Evolutionary conservation across 2,888 invertebrate species (phyloP).

Genomic region (Liopterus haemorrhoidalis): DNA sequence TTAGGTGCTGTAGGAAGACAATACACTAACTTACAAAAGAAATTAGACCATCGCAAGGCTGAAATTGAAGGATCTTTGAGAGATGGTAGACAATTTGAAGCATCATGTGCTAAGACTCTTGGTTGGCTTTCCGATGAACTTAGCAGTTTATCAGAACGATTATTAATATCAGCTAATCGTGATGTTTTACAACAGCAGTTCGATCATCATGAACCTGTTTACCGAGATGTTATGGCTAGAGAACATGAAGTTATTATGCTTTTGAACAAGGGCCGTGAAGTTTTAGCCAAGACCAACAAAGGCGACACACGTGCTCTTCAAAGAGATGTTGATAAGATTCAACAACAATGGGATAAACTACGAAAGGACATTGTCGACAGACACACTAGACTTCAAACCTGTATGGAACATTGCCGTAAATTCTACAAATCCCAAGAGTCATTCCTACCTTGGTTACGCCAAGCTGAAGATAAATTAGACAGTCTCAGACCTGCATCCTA

Average conservation of each 20-base stretch:
- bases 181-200: slow-evolving; percentile 79
- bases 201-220: slow-evolving; percentile 82
- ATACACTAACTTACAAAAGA: slow-evolving; percentile 82
- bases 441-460: slow-evolving; percentile 82
- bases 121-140: slow-evolving; percentile 85
- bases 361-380: slow-evolving; percentile 82
- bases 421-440: slow-evolving; percentile 79
- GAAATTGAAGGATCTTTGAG: slow-evolving; percentile 78
- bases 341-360: slow-evolving; percentile 86
- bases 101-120: slow-evolving; percentile 79
- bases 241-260: slow-evolving; percentile 93
- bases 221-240: slow-evolving; percentile 78
- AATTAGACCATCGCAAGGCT: slow-evolving; percentile 81
- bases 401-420: slow-evolving; percentile 87
- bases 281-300: slow-evolving; percentile 47
- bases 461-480: slow-evolving; percentile 78
- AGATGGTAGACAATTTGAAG: slow-evolving; percentile 86
- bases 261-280: slow-evolving; percentile 79
- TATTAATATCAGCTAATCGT: slow-evolving; percentile 81
- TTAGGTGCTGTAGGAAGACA: slow-evolving; percentile 79
- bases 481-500: slow-evolving; percentile 72
- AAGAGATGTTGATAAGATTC: slow-evolving; percentile 80
- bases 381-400: slow-evolving; percentile 79
- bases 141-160: slow-evolving; percentile 65
- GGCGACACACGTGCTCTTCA: slow-evolving; percentile 59